phyloP scores from a whole-genome alignment of 2,113 vertebrate species.

The Hassar affinis region DNA sequence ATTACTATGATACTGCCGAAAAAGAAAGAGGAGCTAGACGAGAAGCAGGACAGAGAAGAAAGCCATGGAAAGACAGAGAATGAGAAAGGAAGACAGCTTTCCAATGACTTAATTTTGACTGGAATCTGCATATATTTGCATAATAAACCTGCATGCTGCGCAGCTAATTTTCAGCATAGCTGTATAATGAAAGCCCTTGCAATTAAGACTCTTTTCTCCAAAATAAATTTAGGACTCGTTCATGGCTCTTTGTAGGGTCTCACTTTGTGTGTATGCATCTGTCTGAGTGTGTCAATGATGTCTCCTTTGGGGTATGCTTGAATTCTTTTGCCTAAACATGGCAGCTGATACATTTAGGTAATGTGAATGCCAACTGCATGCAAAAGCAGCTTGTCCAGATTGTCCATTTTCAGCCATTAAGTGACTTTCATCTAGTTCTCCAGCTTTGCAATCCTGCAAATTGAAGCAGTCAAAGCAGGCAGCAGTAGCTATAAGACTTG shows the following conservation, averaged over 20 bases:
- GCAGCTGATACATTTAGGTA: background rate
- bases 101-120: conserved; percentile 89
- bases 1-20: conserved; percentile 85
- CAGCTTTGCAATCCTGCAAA: background rate
- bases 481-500: background rate
- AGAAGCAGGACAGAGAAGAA: conserved; percentile 29
- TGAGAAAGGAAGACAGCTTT: conserved; percentile 74
- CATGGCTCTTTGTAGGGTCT: conserved; percentile 57
- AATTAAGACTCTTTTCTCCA: conserved; percentile 79
- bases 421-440: background rate
- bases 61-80: conserved; percentile 35
- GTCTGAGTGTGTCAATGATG: conserved; percentile 5
- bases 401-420: background rate
- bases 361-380: background rate
- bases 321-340: background rate
- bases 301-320: background rate
- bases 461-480: background rate
- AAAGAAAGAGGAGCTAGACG: conserved; percentile 76
- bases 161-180: conserved; percentile 67
- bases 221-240: conserved; percentile 69
- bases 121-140: conserved; percentile 87
- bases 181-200: conserved; percentile 77
- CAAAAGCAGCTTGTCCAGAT: background rate
- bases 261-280: conserved; percentile 45
- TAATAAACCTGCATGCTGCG: conserved; percentile 76